Evolutionary conservation across 2,888 invertebrate genomes (phyloP), one percentile per base, ranked within the genome.

Genomic region (Charanyca ferruginea): DNA sequence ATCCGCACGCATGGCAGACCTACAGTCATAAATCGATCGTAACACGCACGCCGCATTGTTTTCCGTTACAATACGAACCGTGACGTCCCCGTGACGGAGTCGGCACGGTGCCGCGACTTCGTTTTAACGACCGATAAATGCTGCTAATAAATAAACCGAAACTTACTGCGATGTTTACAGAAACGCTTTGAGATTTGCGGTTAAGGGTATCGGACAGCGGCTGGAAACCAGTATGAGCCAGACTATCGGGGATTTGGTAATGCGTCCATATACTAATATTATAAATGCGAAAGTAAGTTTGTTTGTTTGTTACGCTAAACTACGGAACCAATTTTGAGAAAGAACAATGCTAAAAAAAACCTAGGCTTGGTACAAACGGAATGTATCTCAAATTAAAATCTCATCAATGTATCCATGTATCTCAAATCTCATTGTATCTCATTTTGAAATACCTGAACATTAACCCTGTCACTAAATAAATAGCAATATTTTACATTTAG

Each of bases 81-180:
- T 87, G 87, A 89, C 87, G 89, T 86, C 85, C 75, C 85, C 88
- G 83, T 87, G 88, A 86, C 90, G 88, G 83, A 81, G 81, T 79
- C 77, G 83, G 85, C 83, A 80, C 80, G 70, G 81, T 85, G 87
- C 87, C 83, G 85, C 84, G 72, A 80, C 77, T 73, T 63, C 81
- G 60, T 79, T 87, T 91, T 90, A 90, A 91, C 85, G 91, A 90
- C 84, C 89, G 87, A 91, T 91, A 91, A 91, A 90, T 77, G 83
- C 80, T 80, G 84, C 86, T 87, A 88, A 83, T 89, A 90, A 90
- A 89, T 86, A 89, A 77, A 83, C 80, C 74, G 70, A 82, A 83
- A 78, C 69, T 75, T 81, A 72, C 70, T 59, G 66, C 66, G 49
- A 68, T 69, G 72, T 78, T 69, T 77, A 73, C 72, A 72, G 81